These are phyloP conservation scores for Aepyceros melampus DNA, from an alignment of 2,113 vertebrate species.

Conservation along the genomic window DNA sequence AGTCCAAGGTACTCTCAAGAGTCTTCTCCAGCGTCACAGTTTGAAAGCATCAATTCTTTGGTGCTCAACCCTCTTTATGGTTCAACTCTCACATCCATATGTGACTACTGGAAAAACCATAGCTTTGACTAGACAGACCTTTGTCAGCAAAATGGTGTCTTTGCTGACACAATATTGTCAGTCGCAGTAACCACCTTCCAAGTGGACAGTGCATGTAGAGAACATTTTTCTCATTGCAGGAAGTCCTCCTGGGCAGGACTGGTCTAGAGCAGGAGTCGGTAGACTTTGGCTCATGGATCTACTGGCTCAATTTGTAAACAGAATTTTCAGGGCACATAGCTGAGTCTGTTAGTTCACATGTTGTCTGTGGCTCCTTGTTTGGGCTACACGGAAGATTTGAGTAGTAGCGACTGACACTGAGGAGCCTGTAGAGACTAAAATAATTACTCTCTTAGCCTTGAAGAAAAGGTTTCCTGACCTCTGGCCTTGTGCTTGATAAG, in stretches of 20 bases:
- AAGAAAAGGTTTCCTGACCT: not conserved
- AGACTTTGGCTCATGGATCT: not conserved
- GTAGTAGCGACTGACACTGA: not conserved
- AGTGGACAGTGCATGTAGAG: not conserved
- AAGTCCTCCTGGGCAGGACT: not conserved
- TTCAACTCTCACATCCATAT: not conserved
- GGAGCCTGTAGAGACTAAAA: not conserved
- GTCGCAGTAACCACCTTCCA: not conserved
- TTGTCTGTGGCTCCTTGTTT: not conserved
- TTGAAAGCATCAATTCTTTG: not conserved
- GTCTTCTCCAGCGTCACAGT: not conserved
- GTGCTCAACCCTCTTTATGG: not conserved
- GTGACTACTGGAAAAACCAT: not conserved
- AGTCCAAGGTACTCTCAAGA: not conserved
- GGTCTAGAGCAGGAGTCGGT: not conserved
- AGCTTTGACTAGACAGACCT: not conserved
- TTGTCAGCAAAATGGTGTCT: not conserved
- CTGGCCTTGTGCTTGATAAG: not conserved
- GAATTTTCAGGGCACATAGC: not conserved
- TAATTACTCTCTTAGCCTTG: not conserved
- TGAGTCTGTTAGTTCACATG: not conserved
- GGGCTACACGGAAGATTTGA: fast-evolving
- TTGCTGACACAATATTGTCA: not conserved
- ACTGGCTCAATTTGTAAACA: not conserved
- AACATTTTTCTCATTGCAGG: fast-evolving